phyloP scores from a whole-genome alignment of 64 coral and sea anemone species.

The Trachythela sp. region DNA sequence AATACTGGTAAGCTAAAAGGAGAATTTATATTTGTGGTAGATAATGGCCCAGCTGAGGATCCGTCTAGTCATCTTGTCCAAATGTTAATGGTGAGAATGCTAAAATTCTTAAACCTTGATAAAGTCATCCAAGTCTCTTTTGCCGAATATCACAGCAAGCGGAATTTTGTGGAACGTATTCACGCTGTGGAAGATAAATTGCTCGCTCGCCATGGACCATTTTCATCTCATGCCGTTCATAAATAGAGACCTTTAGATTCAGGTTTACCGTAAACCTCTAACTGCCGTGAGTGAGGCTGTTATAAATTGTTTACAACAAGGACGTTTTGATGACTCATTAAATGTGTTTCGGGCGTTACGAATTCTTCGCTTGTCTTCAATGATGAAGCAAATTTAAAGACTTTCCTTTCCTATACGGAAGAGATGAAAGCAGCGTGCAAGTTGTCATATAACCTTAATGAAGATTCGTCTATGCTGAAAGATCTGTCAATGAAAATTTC shows the following conservation, averaged over 20 bases:
- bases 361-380: neutral
- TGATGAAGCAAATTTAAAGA: neutral
- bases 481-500: neutral
- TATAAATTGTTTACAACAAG: neutral
- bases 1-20: neutral
- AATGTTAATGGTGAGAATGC: neutral
- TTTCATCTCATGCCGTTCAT: neutral
- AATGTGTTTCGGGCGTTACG: neutral
- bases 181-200: neutral
- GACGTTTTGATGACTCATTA: neutral
- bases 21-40: neutral
- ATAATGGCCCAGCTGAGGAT: neutral
- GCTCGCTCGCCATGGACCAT: neutral
- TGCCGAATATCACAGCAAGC: neutral
- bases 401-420: neutral
- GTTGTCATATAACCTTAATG: neutral
- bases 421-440: neutral
- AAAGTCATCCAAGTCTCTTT: neutral
- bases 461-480: neutral
- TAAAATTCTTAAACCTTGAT: neutral
- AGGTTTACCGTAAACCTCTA: no score
- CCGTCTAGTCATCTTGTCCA: neutral
- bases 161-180: neutral
- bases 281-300: neutral
- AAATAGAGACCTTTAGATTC: no score